phyloP scores from a whole-genome alignment of 2,797 vertebrate species.

The Enteromius argenteus region DNA sequence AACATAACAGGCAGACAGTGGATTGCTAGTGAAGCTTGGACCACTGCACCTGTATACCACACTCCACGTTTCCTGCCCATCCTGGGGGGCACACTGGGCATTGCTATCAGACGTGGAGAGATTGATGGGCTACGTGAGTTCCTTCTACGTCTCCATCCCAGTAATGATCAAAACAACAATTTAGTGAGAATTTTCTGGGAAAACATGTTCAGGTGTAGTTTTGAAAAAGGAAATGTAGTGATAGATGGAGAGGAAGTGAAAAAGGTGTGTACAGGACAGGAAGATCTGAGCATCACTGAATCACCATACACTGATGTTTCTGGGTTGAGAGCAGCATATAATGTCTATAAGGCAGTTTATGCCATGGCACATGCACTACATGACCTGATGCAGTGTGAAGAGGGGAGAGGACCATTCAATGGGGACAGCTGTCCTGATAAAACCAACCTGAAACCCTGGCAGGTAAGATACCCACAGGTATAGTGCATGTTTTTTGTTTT shows the following conservation, averaged over 20 bases:
- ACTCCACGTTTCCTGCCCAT: not conserved
- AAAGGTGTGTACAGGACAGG: constrained; percentile 60
- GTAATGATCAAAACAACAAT: not conserved
- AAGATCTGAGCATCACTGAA: constrained; percentile 57
- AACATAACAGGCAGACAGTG: constrained; percentile 61
- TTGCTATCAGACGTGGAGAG: not conserved
- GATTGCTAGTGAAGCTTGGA: constrained; percentile 65
- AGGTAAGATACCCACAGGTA: constrained; percentile 70
- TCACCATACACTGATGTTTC: constrained; percentile 68
- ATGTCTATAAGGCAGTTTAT: constrained; percentile 74
- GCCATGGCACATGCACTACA: constrained; percentile 73
- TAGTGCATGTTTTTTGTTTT: not conserved
- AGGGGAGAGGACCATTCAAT: constrained; percentile 71
- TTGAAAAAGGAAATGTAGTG: not conserved
- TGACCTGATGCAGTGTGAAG: constrained; percentile 68
- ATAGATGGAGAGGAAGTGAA: not conserved
- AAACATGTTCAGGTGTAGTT: not conserved
- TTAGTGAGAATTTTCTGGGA: not conserved
- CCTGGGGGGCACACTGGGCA: not conserved
- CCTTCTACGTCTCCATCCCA: not conserved
- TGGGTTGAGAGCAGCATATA: constrained; percentile 59
- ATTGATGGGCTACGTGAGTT: not conserved
- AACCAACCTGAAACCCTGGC: constrained; percentile 74
- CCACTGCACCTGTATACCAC: not conserved
- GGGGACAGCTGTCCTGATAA: constrained; percentile 68